These are phyloP conservation scores for Magallana ariakensis DNA, from an alignment of 1,140 invertebrate genomes.

Conservation along the genomic window DNA sequence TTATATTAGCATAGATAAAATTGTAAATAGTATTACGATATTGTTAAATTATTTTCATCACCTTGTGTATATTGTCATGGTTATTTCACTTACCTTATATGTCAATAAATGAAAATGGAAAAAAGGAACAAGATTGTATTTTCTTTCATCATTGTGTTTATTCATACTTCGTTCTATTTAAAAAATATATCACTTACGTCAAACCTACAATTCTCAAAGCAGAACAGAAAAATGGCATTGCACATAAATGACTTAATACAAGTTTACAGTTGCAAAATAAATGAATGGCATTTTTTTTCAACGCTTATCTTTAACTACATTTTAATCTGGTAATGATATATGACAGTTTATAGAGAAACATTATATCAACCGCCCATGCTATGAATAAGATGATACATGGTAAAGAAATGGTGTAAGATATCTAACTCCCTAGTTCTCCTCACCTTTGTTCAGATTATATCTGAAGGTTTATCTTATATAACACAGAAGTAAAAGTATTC, in stretches of 20 bases:
- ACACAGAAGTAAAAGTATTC: conserved; percentile 2
- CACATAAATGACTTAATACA: neutral
- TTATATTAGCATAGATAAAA: neutral
- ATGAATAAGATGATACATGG: neutral
- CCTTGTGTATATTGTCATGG: conserved; percentile 6
- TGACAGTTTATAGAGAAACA: neutral
- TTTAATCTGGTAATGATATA: neutral
- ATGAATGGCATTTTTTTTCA: neutral
- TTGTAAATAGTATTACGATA: neutral
- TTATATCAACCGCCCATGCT: neutral
- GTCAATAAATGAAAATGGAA: too few species aligned
- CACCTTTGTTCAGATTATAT: neutral
- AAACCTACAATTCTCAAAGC: too few species aligned
- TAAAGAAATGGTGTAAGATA: neutral
- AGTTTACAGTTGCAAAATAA: conserved; percentile 11
- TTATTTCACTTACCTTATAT: too few species aligned
- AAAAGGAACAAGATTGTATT: too few species aligned
- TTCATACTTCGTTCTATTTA: too few species aligned
- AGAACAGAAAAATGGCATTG: neutral
- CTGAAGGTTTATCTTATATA: neutral
- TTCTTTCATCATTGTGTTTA: too few species aligned
- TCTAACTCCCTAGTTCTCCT: neutral
- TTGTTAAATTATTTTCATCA: conserved; percentile 33
- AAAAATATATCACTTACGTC: too few species aligned
- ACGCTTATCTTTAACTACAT: neutral